Base-by-base conservation (phyloP, 1,140 invertebrate species). In the Trichonephila inaurata region DNA sequence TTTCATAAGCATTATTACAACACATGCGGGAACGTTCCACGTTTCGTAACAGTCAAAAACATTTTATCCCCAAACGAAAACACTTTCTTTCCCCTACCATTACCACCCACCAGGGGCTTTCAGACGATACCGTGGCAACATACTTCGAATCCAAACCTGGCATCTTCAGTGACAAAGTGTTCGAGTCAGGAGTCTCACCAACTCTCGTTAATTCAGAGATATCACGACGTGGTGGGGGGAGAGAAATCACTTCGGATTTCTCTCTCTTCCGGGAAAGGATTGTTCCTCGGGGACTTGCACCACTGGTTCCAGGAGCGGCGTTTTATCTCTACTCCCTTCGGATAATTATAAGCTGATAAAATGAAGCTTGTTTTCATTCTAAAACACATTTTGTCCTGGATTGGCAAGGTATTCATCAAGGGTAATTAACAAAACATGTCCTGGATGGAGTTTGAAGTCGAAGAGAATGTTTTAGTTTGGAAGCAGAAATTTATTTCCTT, bases 171-270 rank as follows among this genome's bases (percentile, higher is more conserved):
- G 86, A 88, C 86, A 88, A 88, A 88, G 86, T 64, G 62, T 88
- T 64, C 60, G 44, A 33, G 69, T 77, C 88, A 77, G 88, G 14
- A 33, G 21, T 89, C 64, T 72, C 64, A 40, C 88, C 88, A 69
- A 77, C 44, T 77, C 64, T 89, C 88, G 66, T 89, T 89, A 89
- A 89, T 89, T 89, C 58, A 28, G 66, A 72, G 88, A 77, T 89
- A 89, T 51, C 88, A 77, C 51, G 88, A 24, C 86, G 44, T 21
- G 58, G 33, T 10, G 33, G 16, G 72, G 72, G 24, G 1, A 6
- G 88, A 69, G 88, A 58, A 89, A 89, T 89, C 88, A 77, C 88
- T 77, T 44, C 69, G 64, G 88, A 64, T 87, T 72, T 72, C 64
- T 58, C 64, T 58, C 28, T 89, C 21, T n/a, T n/a, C 24, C 14